These are phyloP conservation scores for Micromys minutus DNA, from an alignment of 2,113 vertebrate species.

Conservation along the genomic window DNA sequence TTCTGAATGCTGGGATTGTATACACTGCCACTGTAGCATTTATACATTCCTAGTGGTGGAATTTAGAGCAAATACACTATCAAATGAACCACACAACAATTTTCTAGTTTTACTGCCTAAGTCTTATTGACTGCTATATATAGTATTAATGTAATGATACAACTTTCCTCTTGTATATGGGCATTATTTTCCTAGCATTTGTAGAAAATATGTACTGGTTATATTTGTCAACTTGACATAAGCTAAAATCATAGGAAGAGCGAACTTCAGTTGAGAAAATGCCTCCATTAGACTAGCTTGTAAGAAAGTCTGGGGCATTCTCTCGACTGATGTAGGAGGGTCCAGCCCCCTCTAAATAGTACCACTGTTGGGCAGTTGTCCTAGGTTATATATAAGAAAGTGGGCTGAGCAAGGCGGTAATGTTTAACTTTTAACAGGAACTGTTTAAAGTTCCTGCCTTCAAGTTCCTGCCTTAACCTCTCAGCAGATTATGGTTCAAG, in stretches of 20 bases:
- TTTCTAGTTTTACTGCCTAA: neutral
- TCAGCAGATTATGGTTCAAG: neutral
- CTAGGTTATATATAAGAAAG: neutral
- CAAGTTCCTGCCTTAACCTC: neutral
- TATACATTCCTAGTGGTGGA: neutral
- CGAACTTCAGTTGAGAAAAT: neutral
- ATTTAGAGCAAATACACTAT: neutral
- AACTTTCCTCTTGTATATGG: neutral
- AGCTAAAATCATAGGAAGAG: neutral
- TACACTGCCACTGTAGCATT: neutral
- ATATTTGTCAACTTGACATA: neutral
- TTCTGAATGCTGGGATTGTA: neutral
- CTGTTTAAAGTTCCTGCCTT: neutral
- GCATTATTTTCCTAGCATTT: constrained; percentile 9
- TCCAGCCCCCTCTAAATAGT: neutral
- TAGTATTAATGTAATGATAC: neutral
- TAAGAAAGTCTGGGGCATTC: neutral
- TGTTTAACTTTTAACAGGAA: no score
- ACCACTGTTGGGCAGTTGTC: neutral
- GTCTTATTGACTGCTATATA: neutral
- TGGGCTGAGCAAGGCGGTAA: neutral
- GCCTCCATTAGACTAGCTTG: neutral
- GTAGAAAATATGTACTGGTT: neutral
- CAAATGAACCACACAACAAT: neutral
- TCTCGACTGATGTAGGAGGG: neutral